Base-by-base conservation (phyloP, 2,888 invertebrate species). In the Seira musarum region DNA sequence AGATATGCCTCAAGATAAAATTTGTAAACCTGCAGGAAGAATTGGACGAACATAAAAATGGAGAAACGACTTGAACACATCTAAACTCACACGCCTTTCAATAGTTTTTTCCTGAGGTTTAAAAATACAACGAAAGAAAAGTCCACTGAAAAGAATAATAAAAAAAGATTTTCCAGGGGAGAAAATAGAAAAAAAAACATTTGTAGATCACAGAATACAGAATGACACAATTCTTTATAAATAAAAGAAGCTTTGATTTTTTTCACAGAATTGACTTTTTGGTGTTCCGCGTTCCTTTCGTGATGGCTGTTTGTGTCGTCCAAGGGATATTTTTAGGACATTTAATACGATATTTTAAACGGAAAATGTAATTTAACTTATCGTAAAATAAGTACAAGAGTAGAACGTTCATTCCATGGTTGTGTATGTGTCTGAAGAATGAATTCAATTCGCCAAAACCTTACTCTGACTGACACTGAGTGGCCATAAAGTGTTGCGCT, bases 1-100 rank as follows among this genome's bases (percentile, higher is more conserved):
- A 60, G 60, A 60, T 60, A 19, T 21, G 60, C 21, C 60, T 60
- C 60, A 60, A 60, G 21, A 60, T 60, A 60, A 60, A 60, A 60
- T 60, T 19, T 60, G 60, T n/a, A 60, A 21, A 60, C 21, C 60
- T 60, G 13, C 60, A 21, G 21, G 22, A 60, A 60, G 15, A 49
- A 49, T 49, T 49, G 49, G 15, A 15, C 49, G 15, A n/a, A 15
- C 49, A 49, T 49, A n/a, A 49, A 49, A 49, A 49, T 8, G 3
- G 15, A 49, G 15, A 15, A n/a, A n/a, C 6, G 15, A 49, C 49
- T 49, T 2, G 15, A 49, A 13, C 49, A 49, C 49, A 30, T 8
- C 30, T 30, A 30, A 30, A 30, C 30, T 30, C 8, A 30, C 8
- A 30, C 8, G 49, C 17, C 17, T 49, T n/a, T 2, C 49, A 49